Conservation (phyloP, 2,888 invertebrate genomes). For the Synergus itoensis region DNA sequence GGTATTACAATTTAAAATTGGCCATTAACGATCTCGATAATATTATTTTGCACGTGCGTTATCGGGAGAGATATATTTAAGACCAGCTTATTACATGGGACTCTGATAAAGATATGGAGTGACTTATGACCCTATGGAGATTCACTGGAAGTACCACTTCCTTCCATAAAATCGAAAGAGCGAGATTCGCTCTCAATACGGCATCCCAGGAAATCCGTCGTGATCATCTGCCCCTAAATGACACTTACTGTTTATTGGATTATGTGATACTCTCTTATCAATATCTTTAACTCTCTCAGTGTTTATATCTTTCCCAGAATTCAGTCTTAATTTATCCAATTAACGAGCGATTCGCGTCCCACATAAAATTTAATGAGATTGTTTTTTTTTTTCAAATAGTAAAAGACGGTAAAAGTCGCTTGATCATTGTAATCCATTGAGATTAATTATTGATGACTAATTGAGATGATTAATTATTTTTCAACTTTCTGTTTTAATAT, state of each 20-base stretch:
- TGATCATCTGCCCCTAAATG: constrained; percentile 53
- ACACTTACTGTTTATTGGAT: constrained; percentile 55
- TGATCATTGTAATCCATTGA: background rate
- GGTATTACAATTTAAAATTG: background rate
- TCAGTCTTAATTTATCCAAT: constrained; percentile 64
- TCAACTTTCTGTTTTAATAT: background rate
- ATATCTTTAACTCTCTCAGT: constrained; percentile 56
- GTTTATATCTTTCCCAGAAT: constrained; percentile 65
- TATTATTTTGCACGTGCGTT: constrained; percentile 73
- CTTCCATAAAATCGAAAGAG: constrained; percentile 49
- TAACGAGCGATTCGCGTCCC: constrained; percentile 56
- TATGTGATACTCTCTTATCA: constrained; percentile 45
- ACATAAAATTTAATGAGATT: constrained; percentile 67
- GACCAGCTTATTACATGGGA: constrained; percentile 66
- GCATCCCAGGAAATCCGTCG: constrained; percentile 45
- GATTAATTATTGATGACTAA: too few species aligned
- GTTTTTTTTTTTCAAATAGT: background rate
- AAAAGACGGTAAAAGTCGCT: background rate
- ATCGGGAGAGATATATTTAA: constrained; percentile 54
- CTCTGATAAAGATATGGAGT: constrained; percentile 69
- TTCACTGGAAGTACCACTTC: constrained; percentile 64
- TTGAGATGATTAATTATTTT: background rate
- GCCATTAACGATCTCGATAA: constrained; percentile 57
- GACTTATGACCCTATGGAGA: constrained; percentile 71
- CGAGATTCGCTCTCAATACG: constrained; percentile 37